Conservation (phyloP, 2,888 invertebrate species). For the Myathropa florea region DNA sequence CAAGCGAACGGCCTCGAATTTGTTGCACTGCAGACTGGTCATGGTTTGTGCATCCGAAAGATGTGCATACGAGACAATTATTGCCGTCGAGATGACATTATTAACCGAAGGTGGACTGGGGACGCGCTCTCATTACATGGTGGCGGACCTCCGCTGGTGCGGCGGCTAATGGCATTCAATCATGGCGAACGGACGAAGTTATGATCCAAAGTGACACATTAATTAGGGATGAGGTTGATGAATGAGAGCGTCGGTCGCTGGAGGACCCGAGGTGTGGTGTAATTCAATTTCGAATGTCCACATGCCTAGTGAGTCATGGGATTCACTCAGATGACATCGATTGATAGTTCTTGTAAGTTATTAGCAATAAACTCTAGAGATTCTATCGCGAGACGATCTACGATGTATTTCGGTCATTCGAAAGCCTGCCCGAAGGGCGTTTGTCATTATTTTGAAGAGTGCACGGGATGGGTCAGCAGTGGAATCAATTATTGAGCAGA, state of each 20-base stretch:
- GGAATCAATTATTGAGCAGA: no score
- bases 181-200: conserved; percentile 60
- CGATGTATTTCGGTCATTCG: no score
- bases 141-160: conserved; percentile 43
- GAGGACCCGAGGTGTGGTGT: neutral
- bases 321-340: conserved; percentile 3
- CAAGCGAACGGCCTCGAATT: conserved; percentile 28
- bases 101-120: conserved; percentile 43
- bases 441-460: no score
- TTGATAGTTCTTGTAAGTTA: conserved; percentile 51
- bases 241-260: conserved; percentile 29
- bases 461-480: no score
- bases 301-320: conserved; percentile 17
- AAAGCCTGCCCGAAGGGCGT: no score
- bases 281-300: conserved; percentile 29
- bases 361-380: conserved; percentile 41
- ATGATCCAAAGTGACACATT: conserved; percentile 67
- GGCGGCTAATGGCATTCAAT: conserved; percentile 61
- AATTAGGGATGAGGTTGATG: conserved; percentile 64
- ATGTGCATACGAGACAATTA: conserved; percentile 40
- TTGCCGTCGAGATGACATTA: conserved; percentile 61
- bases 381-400: conserved; percentile 8
- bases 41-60: neutral
- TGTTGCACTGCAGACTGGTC: neutral
- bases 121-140: conserved; percentile 10